phyloP scores from a whole-genome alignment of 2,113 vertebrate species.

The Coptodon rendalli region DNA sequence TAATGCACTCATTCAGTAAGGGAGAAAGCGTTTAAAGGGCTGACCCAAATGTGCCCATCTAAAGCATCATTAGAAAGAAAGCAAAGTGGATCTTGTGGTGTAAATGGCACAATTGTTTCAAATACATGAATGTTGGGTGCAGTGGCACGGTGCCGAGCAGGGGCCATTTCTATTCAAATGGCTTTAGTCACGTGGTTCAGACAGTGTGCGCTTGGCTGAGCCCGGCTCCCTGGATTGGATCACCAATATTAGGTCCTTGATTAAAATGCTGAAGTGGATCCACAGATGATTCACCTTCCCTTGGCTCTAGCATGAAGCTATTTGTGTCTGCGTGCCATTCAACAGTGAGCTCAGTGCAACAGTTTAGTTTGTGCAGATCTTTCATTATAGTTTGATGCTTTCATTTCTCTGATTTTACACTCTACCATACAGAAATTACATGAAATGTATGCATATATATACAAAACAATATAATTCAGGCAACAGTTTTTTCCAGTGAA shows the following conservation, averaged over 20 bases:
- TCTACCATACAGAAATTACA: neutral
- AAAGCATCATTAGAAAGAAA: conserved; percentile 33
- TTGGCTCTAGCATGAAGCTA: neutral
- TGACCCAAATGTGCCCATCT: conserved; percentile 51
- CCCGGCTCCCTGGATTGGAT: conserved; percentile 14
- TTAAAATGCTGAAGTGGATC: conserved; percentile 43
- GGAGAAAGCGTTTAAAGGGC: conserved; percentile 19
- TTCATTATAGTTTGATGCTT: neutral
- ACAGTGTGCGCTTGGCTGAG: conserved; percentile 32
- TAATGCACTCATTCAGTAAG: conserved; percentile 9
- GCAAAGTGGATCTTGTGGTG: conserved; percentile 22
- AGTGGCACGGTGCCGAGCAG: conserved; percentile 24
- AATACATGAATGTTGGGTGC: conserved; percentile 9
- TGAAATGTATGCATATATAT: fast-evolving
- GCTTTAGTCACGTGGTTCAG: conserved; percentile 20
- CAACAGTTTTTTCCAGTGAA: neutral
- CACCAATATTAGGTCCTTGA: conserved; percentile 23
- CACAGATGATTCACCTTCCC: conserved; percentile 33
- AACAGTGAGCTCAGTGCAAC: neutral
- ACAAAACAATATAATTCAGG: neutral
- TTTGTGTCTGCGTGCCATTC: neutral
- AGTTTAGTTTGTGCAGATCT: neutral
- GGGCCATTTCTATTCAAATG: conserved; percentile 38
- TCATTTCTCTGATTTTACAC: neutral
- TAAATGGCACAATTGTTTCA: conserved; percentile 27